Conservation (phyloP, 1,140 invertebrate species). For the Lepidotrigona ventralis region DNA sequence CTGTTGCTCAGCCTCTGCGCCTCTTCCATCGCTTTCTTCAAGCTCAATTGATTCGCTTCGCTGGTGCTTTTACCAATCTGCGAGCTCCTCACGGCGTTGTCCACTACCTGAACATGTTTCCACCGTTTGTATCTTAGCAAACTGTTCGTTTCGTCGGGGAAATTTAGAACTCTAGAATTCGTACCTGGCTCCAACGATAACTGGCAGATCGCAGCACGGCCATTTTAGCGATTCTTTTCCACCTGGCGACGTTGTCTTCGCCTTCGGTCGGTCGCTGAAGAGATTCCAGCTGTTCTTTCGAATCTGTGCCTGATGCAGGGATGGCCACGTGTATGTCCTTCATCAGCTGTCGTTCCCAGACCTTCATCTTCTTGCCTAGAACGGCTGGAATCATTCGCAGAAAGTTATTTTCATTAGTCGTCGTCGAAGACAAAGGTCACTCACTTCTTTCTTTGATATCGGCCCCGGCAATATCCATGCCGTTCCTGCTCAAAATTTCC, state of each 20-base stretch:
- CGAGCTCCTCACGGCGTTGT: slow-evolving; percentile 80
- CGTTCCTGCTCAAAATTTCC: slow-evolving; percentile 89
- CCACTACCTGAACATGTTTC: slow-evolving; percentile 60
- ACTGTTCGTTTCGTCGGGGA: neutral
- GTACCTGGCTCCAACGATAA: slow-evolving; percentile 86
- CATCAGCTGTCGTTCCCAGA: slow-evolving; percentile 91
- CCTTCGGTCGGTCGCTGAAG: slow-evolving; percentile 77
- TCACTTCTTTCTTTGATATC: slow-evolving; percentile 86
- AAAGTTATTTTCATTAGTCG: no score
- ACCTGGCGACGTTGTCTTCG: slow-evolving; percentile 85
- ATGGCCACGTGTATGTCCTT: slow-evolving; percentile 90
- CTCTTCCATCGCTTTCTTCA: slow-evolving; percentile 89
- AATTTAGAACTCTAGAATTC: neutral
- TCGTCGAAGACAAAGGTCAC: slow-evolving; percentile 28
- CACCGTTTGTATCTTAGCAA: neutral
- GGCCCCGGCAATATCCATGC: slow-evolving; percentile 87
- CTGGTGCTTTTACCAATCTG: slow-evolving; percentile 88
- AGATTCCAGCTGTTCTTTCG: slow-evolving; percentile 75
- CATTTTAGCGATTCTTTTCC: slow-evolving; percentile 86
- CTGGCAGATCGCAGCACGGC: slow-evolving; percentile 84
- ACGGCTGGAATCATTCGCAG: slow-evolving; percentile 76
- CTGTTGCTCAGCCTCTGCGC: slow-evolving; percentile 82
- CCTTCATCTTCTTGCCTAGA: slow-evolving; percentile 87
- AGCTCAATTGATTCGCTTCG: slow-evolving; percentile 85
- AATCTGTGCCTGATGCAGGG: slow-evolving; percentile 82